Percentiles rank a stretch among this genome's conserved stretches.
Conservation (phyloP, 2,113 vertebrate genomes). For the Pelvicachromis taeniatus region DNA sequence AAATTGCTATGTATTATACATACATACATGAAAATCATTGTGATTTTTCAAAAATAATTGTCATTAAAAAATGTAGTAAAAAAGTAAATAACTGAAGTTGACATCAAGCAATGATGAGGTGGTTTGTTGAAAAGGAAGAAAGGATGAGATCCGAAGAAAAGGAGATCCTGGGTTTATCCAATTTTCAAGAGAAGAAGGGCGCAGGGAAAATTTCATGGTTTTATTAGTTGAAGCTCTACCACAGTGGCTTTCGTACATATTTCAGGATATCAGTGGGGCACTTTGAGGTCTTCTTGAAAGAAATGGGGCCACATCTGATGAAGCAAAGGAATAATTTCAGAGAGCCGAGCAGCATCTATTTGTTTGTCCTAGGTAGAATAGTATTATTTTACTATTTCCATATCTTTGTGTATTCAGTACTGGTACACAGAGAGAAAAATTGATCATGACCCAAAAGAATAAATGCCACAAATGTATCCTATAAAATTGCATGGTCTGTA, state of each 20-base stretch:
- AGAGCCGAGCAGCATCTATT: not conserved
- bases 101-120: not conserved
- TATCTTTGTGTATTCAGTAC: not conserved
- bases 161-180: not conserved
- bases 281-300: not conserved
- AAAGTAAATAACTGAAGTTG: not conserved
- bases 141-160: not conserved
- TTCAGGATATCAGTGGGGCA: not conserved
- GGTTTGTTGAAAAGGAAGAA: not conserved
- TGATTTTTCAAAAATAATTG: not conserved
- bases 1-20: not conserved
- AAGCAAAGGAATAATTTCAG: not conserved
- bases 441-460: not conserved
- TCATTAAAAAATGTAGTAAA: not conserved
- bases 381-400: not conserved
- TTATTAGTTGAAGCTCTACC: not conserved
- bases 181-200: not conserved
- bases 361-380: not conserved
- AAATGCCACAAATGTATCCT: not conserved
- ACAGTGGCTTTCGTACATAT: not conserved
- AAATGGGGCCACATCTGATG: not conserved
- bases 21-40: not conserved
- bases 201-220: not conserved
- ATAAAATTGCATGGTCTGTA: not conserved
- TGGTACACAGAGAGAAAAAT: not conserved